A percentile compares a stretch with the other conserved stretches of the same genome.
phyloP scores from a whole-genome alignment of 2,113 vertebrate genomes.

The Zingel zingel region DNA sequence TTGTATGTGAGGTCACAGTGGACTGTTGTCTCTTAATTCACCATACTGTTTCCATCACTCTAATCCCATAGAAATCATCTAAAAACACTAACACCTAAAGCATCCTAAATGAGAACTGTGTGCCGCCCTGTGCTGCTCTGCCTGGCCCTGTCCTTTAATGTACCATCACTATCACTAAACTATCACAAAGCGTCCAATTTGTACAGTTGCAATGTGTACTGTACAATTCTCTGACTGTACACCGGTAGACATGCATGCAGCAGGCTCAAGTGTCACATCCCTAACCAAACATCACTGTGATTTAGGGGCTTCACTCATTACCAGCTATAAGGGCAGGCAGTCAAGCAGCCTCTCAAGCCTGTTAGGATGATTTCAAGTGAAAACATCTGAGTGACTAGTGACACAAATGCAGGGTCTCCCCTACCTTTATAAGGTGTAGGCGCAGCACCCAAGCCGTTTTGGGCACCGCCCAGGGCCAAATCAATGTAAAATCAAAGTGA shows the following conservation, averaged over 20 bases:
- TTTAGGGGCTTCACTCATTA: neutral
- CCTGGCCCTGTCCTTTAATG: neutral
- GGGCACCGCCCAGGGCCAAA: too few relatives aligned
- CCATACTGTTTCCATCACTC: neutral
- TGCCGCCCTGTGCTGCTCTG: too few relatives aligned
- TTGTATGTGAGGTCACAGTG: neutral
- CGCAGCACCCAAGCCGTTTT: too few relatives aligned
- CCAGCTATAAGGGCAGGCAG: neutral
- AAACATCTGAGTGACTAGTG: neutral
- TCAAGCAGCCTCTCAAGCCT: neutral
- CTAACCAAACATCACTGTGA: neutral
- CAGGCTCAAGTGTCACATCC: neutral
- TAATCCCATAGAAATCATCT: neutral
- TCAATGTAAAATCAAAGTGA: too few relatives aligned
- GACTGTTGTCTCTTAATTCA: neutral
- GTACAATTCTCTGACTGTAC: neutral
- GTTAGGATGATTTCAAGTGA: neutral
- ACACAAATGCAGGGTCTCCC: neutral
- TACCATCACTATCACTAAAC: neutral
- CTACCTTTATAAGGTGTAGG: too few relatives aligned
- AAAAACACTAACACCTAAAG: neutral
- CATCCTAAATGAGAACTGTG: too few relatives aligned
- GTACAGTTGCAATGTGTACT: neutral
- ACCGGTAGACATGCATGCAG: neutral
- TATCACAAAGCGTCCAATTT: neutral